Evolutionary conservation across 2,888 invertebrate genomes (phyloP).

Genomic region (Drosophila subsilvestris): DNA sequence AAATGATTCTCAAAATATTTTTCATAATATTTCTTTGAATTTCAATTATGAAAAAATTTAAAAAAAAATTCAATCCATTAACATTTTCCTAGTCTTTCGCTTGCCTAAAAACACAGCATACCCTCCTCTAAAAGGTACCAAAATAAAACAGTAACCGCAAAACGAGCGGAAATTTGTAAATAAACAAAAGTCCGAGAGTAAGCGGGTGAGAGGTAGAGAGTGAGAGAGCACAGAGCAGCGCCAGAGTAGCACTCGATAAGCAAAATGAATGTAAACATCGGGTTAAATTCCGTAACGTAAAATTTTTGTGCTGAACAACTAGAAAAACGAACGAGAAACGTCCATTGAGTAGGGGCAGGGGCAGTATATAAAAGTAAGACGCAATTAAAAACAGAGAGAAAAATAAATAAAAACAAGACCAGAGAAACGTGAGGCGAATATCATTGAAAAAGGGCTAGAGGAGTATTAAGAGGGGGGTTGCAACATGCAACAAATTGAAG

Average conservation of each 20-base stretch:
- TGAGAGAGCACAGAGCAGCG: constrained; percentile 5
- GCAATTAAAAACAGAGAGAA: constrained; percentile 37
- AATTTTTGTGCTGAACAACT: constrained; percentile 33
- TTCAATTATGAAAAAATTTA: no score
- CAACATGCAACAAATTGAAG: constrained; percentile 68
- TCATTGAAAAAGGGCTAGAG: constrained; percentile 3
- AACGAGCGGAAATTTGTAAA: constrained; percentile 36
- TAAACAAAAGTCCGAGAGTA: constrained; percentile 37
- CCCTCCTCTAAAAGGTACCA: background rate
- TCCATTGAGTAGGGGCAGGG: no score
- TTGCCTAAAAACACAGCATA: background rate
- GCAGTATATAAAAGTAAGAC: constrained; percentile 15
- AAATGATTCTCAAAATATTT: background rate
- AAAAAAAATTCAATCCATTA: no score
- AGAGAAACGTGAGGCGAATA: constrained; percentile 26
- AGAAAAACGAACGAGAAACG: constrained; percentile 4
- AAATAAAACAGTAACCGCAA: constrained; percentile 7
- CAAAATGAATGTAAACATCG: constrained; percentile 58
- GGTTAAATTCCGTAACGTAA: constrained; percentile 45
- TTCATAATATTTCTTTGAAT: background rate
- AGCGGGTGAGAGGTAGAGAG: background rate
- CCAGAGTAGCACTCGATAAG: constrained; percentile 33
- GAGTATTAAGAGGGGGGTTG: constrained; percentile 8
- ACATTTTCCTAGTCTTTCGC: no score
- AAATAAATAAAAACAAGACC: constrained; percentile 13